A percentile compares a stretch with the other conserved stretches of the same genome.
Evolutionary conservation across 1,140 invertebrate genomes (phyloP).

Genomic region (Hesperophylax magnus): DNA sequence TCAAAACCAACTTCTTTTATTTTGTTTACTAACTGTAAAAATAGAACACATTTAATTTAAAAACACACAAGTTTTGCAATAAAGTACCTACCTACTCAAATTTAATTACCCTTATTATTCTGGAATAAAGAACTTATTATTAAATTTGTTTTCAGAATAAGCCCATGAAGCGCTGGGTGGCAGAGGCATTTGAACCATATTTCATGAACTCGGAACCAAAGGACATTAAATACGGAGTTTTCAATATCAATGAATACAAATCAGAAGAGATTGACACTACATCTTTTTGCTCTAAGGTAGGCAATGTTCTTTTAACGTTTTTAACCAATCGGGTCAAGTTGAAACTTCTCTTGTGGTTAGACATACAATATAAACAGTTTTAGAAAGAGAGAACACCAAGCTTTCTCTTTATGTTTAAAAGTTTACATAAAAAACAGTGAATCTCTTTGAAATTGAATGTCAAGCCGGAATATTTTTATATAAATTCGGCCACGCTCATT

Average conservation of each 20-base stretch:
- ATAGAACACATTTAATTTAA: too few relatives aligned
- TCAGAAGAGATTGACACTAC: conserved; percentile 40
- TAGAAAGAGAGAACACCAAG: too few relatives aligned
- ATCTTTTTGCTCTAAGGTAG: conserved; percentile 47
- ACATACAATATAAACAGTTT: too few relatives aligned
- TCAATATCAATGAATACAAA: conserved; percentile 48
- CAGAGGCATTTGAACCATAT: conserved; percentile 55
- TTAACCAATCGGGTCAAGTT: background rate
- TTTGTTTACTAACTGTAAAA: background rate
- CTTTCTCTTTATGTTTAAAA: too few relatives aligned
- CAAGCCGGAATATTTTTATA: too few relatives aligned
- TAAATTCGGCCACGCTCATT: too few relatives aligned
- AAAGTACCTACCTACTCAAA: background rate
- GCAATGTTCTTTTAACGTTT: background rate
- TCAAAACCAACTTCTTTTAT: background rate
- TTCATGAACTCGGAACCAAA: conserved; percentile 49
- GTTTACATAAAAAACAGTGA: too few relatives aligned
- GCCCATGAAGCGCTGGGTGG: conserved; percentile 52
- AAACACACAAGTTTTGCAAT: background rate
- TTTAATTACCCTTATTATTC: too few relatives aligned
- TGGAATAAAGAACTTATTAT: too few relatives aligned
- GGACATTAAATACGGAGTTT: conserved; percentile 51
- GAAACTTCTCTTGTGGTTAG: too few relatives aligned
- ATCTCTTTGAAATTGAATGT: too few relatives aligned
- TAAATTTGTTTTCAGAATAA: conserved; percentile 41